These are phyloP conservation scores for Microtus ochrogaster DNA, from an alignment of 2,113 vertebrate species.

Conservation along the genomic window DNA sequence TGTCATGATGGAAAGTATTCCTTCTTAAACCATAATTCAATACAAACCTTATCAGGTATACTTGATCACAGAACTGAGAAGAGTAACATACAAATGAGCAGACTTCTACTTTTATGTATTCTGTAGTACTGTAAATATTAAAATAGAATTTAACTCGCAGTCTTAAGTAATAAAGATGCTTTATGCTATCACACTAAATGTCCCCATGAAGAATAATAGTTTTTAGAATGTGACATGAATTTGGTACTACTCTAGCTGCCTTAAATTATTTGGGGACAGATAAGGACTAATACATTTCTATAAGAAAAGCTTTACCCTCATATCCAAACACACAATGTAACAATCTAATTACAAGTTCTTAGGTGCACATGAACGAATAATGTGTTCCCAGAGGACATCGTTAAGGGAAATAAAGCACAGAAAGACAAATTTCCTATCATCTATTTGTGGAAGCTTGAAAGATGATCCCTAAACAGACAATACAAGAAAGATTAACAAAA, in stretches of 20 bases:
- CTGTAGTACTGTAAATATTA: neutral
- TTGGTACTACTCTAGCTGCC: neutral
- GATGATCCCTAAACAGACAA: neutral
- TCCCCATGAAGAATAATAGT: slow-evolving; percentile 26
- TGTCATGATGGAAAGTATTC: neutral
- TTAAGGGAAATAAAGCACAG: neutral
- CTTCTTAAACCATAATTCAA: neutral
- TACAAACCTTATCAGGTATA: neutral
- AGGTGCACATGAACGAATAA: neutral
- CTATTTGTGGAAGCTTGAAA: neutral
- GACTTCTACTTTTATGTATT: neutral
- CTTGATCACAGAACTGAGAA: neutral
- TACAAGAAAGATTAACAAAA: neutral
- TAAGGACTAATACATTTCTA: slow-evolving; percentile 32
- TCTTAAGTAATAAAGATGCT: neutral
- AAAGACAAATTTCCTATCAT: neutral
- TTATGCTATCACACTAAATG: neutral
- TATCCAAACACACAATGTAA: slow-evolving; percentile 23
- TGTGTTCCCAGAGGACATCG: neutral
- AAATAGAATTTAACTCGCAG: slow-evolving; percentile 18
- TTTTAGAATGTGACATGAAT: slow-evolving; percentile 54
- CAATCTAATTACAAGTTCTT: neutral
- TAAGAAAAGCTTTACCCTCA: neutral
- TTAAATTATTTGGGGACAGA: slow-evolving; percentile 58
- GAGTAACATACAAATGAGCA: neutral